Evolutionary conservation across 2,888 invertebrate species (phyloP).

Genomic region (Heliconius aoede): DNA sequence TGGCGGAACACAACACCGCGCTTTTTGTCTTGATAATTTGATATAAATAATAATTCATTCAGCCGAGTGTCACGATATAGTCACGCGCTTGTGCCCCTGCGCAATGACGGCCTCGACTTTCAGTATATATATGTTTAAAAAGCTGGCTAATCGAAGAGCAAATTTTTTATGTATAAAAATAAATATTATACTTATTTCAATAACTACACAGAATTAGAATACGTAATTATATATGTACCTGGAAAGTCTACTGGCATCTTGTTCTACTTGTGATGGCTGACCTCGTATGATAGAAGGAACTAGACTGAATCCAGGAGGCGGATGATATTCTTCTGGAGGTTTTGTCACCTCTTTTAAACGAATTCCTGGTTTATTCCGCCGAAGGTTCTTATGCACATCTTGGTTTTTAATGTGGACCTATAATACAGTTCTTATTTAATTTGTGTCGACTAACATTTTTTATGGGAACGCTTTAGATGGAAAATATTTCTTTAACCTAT

Average conservation of each 20-base stretch:
- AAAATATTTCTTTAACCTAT: no score
- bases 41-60: no score
- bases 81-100: no score
- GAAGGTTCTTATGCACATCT: slow-evolving; percentile 86
- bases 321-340: slow-evolving; percentile 82
- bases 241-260: slow-evolving; percentile 73
- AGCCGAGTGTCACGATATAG: no score
- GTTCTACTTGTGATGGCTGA: slow-evolving; percentile 68
- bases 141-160: neutral
- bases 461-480: no score
- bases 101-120: no score
- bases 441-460: no score
- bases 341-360: slow-evolving; percentile 81
- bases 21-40: no score
- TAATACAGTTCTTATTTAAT: neutral
- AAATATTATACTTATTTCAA: neutral
- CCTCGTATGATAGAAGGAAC: slow-evolving; percentile 80
- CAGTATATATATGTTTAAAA: no score
- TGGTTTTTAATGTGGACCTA: slow-evolving; percentile 87
- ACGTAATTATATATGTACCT: slow-evolving; percentile 58
- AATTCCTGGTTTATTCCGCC: slow-evolving; percentile 85
- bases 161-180: neutral
- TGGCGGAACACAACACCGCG: no score
- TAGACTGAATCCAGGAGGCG: slow-evolving; percentile 85
- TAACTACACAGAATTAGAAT: no score